A percentile compares a stretch with the other conserved stretches of the same genome.
These are phyloP conservation scores for Acanthococcus lagerstroemiae DNA, from an alignment of 2,888 invertebrate species.

Conservation along the genomic window DNA sequence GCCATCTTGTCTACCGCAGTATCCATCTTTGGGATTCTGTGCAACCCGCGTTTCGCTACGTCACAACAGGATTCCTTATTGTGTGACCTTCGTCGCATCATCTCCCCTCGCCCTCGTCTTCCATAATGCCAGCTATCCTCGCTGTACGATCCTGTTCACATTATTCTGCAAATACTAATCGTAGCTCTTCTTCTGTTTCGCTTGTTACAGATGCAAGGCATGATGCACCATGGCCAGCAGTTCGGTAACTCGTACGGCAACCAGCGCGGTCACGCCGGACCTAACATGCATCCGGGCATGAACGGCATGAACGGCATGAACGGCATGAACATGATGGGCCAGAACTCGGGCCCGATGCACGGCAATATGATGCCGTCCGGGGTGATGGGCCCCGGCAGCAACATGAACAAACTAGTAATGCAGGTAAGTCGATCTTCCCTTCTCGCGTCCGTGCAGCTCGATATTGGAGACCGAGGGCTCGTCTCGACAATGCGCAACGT, in stretches of 20 bases:
- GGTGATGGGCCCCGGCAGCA: slow-evolving; percentile 37
- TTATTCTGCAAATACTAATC: too few species aligned
- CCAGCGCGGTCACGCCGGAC: slow-evolving; percentile 49
- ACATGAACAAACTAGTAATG: slow-evolving; percentile 52
- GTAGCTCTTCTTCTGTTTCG: slow-evolving; percentile 26
- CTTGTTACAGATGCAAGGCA: slow-evolving; percentile 50
- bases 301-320: slow-evolving; percentile 51
- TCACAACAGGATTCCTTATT: too few species aligned
- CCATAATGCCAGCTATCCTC: too few species aligned
- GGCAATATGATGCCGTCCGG: slow-evolving; percentile 39
- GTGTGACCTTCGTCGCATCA: too few species aligned
- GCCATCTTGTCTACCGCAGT: too few species aligned
- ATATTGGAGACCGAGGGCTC: too few species aligned
- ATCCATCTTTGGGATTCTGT: too few species aligned
- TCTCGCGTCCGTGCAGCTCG: neutral
- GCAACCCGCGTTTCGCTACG: too few species aligned
- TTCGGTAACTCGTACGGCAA: slow-evolving; percentile 51
- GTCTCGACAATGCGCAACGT: too few species aligned
- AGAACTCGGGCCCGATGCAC: slow-evolving; percentile 37
- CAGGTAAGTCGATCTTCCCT: neutral
- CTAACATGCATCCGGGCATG: slow-evolving; percentile 53
- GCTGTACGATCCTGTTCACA: too few species aligned
- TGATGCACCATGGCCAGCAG: slow-evolving; percentile 43
- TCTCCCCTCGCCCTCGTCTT: too few species aligned
- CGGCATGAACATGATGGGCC: slow-evolving; percentile 48